A percentile compares a stretch with the other conserved stretches of the same genome.
Evolutionary conservation across 2,888 invertebrate species (phyloP).

Genomic region (Noctua pronuba): DNA sequence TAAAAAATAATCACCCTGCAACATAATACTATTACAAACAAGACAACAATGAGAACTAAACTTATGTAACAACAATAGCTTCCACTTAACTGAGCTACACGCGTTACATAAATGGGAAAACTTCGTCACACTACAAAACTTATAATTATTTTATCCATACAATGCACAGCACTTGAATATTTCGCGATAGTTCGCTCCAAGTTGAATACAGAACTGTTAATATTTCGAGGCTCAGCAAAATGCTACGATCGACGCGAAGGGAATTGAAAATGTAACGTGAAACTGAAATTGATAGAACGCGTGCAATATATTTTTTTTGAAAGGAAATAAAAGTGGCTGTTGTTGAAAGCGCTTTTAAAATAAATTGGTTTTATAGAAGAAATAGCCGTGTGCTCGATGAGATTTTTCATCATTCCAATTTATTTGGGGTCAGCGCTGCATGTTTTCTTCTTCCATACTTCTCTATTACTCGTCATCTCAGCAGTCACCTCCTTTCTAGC

Average conservation of each 20-base stretch:
- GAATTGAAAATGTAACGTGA: constrained; percentile 52
- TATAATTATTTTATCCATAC: constrained; percentile 49
- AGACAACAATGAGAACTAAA: constrained; percentile 1
- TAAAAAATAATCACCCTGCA: neutral
- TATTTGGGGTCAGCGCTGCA: too few relatives aligned
- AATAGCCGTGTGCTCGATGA: neutral
- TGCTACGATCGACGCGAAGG: constrained; percentile 30
- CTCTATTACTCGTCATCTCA: too few relatives aligned
- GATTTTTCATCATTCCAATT: neutral
- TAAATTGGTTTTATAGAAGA: constrained; percentile 26
- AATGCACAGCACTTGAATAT: constrained; percentile 40
- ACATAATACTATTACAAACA: neutral
- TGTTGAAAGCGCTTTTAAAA: constrained; percentile 25
- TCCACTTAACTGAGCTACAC: constrained; percentile 14
- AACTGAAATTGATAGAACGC: constrained; percentile 44
- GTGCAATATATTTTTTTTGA: constrained; percentile 39
- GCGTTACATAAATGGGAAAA: constrained; percentile 46
- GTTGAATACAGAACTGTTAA: constrained; percentile 35
- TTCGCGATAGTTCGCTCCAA: constrained; percentile 36
- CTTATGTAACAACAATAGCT: neutral
- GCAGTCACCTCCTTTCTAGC: too few relatives aligned
- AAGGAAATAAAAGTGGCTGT: constrained; percentile 35
- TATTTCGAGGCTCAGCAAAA: constrained; percentile 34
- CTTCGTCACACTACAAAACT: constrained; percentile 35
- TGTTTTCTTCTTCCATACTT: too few relatives aligned